Evolutionary conservation across 2,888 invertebrate species (phyloP).

Genomic region (Leucophenga maculata): DNA sequence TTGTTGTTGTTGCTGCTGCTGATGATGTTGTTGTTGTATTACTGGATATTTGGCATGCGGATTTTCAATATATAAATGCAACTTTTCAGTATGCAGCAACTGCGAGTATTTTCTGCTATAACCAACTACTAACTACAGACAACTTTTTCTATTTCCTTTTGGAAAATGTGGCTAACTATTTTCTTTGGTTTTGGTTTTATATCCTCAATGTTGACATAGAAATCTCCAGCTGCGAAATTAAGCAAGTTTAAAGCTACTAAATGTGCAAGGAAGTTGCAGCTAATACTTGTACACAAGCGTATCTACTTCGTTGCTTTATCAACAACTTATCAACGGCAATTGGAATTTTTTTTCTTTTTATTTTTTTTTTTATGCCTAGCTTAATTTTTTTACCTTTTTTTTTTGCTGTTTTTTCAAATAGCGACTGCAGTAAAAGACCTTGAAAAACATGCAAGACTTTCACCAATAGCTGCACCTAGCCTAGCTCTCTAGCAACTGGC

Average conservation of each 20-base stretch:
- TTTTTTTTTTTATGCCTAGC: neutral
- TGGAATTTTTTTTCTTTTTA: neutral
- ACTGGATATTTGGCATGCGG: slow-evolving; percentile 28
- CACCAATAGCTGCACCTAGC: slow-evolving; percentile 44
- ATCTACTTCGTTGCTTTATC: neutral
- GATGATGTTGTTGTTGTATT: slow-evolving; percentile 17
- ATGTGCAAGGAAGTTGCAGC: neutral
- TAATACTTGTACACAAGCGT: too few species aligned
- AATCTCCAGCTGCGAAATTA: slow-evolving; percentile 1
- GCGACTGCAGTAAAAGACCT: slow-evolving; percentile 53
- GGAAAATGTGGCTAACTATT: too few species aligned
- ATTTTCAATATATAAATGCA: slow-evolving; percentile 14
- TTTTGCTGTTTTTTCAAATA: neutral
- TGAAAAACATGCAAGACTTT: slow-evolving; percentile 60
- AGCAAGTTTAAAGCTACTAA: neutral
- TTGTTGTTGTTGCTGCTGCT: slow-evolving; percentile 15
- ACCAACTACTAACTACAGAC: too few species aligned
- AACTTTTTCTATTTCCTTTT: too few species aligned
- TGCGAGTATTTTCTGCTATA: too few species aligned
- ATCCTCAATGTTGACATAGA: neutral
- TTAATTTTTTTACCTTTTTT: neutral
- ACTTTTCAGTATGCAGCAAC: neutral
- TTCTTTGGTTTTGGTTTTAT: neutral
- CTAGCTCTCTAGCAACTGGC: slow-evolving; percentile 20
- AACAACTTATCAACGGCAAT: neutral